Conservation (phyloP, 2,797 vertebrate genomes). For the Anniella stebbinsi region DNA sequence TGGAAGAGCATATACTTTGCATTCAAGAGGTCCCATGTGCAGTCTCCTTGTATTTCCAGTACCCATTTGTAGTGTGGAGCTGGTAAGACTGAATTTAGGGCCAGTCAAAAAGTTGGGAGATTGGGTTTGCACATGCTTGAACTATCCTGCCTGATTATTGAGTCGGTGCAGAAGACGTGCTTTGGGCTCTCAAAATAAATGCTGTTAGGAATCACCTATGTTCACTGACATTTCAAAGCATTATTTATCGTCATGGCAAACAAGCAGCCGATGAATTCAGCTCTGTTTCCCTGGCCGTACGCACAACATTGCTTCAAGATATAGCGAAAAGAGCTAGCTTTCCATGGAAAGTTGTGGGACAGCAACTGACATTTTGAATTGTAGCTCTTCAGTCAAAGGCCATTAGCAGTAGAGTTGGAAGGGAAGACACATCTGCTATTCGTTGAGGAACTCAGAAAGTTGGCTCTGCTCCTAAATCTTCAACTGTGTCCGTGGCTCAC, state of each 20-base stretch:
- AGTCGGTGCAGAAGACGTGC: neutral
- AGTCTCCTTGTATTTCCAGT: neutral
- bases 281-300: neutral
- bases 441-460: constrained; percentile 76
- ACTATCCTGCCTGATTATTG: neutral
- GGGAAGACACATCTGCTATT: constrained; percentile 76
- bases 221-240: neutral
- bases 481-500: constrained; percentile 75
- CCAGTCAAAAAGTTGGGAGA: neutral
- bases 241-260: neutral
- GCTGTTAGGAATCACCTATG: neutral
- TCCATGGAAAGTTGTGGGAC: constrained; percentile 28
- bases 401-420: constrained; percentile 69
- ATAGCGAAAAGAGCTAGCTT: neutral
- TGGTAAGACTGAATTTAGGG: neutral
- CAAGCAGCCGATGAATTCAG: neutral
- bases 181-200: neutral
- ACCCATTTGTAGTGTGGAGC: too few species aligned
- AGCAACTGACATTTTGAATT: constrained; percentile 53
- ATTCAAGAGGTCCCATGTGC: neutral
- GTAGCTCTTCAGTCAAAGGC: constrained; percentile 64
- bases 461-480: constrained; percentile 76
- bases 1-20: too few species aligned
- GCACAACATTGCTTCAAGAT: constrained; percentile 24
- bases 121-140: neutral